Conservation (phyloP, 2,113 vertebrate genomes). For the Psammodynastes pulverulentus region DNA sequence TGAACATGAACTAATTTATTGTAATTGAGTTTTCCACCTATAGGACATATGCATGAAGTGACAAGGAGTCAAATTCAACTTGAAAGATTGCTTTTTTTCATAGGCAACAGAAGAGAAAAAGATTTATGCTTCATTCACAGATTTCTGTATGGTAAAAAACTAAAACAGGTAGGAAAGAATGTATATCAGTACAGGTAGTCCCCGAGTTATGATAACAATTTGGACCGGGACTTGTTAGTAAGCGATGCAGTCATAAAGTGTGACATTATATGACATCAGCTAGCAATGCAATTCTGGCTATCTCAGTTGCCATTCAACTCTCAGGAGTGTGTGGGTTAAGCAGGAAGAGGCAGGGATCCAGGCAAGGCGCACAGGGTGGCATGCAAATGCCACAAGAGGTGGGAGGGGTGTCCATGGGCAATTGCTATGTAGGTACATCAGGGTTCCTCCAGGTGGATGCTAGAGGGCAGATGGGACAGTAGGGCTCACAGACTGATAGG, state of each 20-base stretch:
- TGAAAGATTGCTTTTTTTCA: neutral
- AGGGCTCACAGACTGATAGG: neutral
- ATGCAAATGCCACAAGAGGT: neutral
- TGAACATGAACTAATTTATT: neutral
- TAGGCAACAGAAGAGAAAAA: neutral
- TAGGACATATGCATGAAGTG: neutral
- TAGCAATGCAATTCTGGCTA: neutral
- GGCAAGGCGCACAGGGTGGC: neutral
- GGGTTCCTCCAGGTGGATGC: neutral
- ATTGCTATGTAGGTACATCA: neutral
- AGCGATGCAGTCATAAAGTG: neutral
- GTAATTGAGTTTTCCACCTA: neutral
- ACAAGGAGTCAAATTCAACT: neutral
- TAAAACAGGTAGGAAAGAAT: neutral
- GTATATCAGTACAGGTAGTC: neutral
- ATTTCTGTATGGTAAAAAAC: neutral
- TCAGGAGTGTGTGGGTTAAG: neutral
- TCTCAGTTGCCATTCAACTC: neutral
- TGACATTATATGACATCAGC: neutral
- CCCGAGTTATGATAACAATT: neutral
- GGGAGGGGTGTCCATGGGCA: neutral
- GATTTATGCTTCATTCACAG: neutral
- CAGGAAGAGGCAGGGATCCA: neutral
- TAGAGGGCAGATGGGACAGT: neutral
- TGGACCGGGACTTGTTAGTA: neutral